These are phyloP conservation scores for Synergus umbraculus DNA, from an alignment of 2,888 invertebrate genomes.

Conservation along the genomic window DNA sequence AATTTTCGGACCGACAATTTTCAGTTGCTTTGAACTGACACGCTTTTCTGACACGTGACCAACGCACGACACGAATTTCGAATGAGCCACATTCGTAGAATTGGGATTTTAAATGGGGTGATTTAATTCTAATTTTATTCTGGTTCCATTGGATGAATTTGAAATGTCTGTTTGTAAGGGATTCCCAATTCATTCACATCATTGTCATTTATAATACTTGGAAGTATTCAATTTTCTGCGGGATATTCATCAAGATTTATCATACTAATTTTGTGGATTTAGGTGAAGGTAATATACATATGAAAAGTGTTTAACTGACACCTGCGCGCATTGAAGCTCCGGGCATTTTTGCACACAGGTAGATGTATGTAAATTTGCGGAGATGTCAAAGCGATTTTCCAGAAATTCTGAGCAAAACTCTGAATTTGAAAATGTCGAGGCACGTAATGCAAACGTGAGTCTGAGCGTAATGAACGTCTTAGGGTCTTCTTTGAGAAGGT, in stretches of 20 bases:
- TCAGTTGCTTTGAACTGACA: conserved; percentile 56
- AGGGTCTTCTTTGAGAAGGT: conserved; percentile 50
- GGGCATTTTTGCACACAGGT: neutral
- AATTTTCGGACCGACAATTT: conserved; percentile 68
- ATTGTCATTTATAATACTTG: too few species aligned
- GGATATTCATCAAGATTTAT: neutral
- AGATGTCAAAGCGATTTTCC: neutral
- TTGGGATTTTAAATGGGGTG: conserved; percentile 27
- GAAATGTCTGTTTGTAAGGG: neutral
- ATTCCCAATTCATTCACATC: neutral
- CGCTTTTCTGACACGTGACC: conserved; percentile 64
- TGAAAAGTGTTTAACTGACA: conserved; percentile 8
- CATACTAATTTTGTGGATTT: conserved; percentile 25
- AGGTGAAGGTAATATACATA: conserved; percentile 16
- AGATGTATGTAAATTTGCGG: conserved; percentile 5
- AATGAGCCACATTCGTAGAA: conserved; percentile 32
- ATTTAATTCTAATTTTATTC: conserved; percentile 24
- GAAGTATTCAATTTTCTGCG: neutral
- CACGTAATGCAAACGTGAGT: conserved; percentile 66
- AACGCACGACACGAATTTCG: conserved; percentile 59
- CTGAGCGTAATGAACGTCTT: conserved; percentile 64
- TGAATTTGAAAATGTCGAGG: conserved; percentile 45
- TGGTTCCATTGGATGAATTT: neutral
- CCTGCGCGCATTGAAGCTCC: conserved; percentile 9
- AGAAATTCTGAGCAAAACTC: conserved; percentile 7